Percentiles rank a stretch among this genome's conserved stretches.
phyloP scores from a whole-genome alignment of 2,888 invertebrate genomes.

The Acronicta psi region DNA sequence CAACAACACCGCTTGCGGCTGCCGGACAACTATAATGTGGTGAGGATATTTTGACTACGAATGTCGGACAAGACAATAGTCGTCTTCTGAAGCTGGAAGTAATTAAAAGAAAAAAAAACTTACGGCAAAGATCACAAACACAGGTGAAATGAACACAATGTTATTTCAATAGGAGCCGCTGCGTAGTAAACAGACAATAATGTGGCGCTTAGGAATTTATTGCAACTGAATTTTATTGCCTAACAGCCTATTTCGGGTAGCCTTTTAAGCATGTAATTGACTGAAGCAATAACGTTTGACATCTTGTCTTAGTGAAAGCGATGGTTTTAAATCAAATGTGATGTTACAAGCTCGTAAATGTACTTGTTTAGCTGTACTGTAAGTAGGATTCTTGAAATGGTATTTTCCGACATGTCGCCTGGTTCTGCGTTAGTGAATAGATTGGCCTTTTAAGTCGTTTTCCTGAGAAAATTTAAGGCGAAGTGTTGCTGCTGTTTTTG shows the following conservation, averaged over 20 bases:
- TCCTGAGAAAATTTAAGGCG: neutral
- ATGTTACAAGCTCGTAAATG: conserved; percentile 23
- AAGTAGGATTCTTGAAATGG: neutral
- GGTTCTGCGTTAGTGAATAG: neutral
- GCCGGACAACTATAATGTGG: no score
- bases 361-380: conserved; percentile 13
- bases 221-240: conserved; percentile 42
- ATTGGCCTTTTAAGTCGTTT: neutral
- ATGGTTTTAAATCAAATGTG: conserved; percentile 40
- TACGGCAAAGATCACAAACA: conserved; percentile 20
- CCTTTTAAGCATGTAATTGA: conserved; percentile 50
- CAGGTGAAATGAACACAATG: conserved; percentile 45
- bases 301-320: conserved; percentile 48
- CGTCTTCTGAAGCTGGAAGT: neutral
- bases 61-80: no score
- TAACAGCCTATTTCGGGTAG: conserved; percentile 45
- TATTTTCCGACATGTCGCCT: neutral
- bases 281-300: conserved; percentile 42
- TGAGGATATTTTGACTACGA: no score
- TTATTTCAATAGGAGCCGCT: conserved; percentile 37
- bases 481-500: no score
- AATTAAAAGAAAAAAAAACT: conserved; percentile 10
- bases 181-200: conserved; percentile 45
- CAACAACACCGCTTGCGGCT: no score
- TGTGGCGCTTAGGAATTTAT: conserved; percentile 51